Conservation (phyloP, 2,888 invertebrate species). For the Microctonus hyperodae region DNA sequence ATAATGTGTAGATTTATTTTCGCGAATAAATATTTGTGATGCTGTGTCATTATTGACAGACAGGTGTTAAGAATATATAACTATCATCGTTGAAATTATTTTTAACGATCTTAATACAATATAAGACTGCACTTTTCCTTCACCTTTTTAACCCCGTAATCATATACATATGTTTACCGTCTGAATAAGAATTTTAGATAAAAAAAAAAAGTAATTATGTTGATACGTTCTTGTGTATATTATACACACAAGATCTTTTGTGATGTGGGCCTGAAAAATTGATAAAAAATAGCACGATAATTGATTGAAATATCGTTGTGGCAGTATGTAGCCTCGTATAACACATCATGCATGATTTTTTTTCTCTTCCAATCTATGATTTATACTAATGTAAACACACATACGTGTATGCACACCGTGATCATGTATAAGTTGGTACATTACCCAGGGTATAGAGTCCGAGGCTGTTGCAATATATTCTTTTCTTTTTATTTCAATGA, state of each 20-base stretch:
- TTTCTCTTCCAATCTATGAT: background rate
- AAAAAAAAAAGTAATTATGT: background rate
- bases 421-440: conserved; percentile 1
- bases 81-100: background rate
- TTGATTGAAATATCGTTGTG: conserved; percentile 1
- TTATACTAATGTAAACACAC: background rate
- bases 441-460: conserved; percentile 7
- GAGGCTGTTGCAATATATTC: background rate
- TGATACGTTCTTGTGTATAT: background rate
- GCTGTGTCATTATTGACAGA: background rate
- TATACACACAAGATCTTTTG: background rate
- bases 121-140: background rate
- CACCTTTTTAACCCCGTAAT: conserved; percentile 3
- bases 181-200: too few relatives aligned
- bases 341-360: too few relatives aligned
- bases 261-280: background rate
- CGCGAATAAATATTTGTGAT: too few relatives aligned
- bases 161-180: too few relatives aligned
- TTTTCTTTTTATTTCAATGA: background rate
- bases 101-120: background rate
- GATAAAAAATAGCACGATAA: background rate
- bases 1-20: too few relatives aligned
- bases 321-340: too few relatives aligned
- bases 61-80: background rate
- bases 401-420: background rate